Evolutionary conservation across 2,888 invertebrate genomes (phyloP), one percentile per base, ranked within the genome.

Genomic region (Protophormia terraenovae): DNA sequence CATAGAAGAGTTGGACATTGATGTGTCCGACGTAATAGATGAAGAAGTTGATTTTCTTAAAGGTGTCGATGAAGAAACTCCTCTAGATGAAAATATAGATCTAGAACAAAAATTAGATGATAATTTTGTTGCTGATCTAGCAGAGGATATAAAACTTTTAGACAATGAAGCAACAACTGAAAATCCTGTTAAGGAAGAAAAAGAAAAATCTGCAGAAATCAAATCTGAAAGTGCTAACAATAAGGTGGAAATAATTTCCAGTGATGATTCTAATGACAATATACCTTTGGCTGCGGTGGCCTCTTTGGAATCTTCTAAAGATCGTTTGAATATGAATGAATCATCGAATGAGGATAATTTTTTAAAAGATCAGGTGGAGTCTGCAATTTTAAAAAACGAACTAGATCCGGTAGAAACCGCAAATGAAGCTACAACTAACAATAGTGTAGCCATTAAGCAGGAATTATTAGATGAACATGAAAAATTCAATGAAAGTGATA

Each of bases 201-300:
- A 38, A 0, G 22, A 64, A 53, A 58, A 67, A 53, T 22, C 22
- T n/a, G 8, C n/a, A 10, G 35, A 55, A 22, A 29, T 16, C 1
- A 73, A 78, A 38, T 8, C 8, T 83, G 72, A 66, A 58, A 35
- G 10, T 24, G 64, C 0, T 3, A 12, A 6, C 12, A 82, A 53
- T 2, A 89, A 89, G 67, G 71, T 88, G 1, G 88, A 89, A 69
- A 87, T 87, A 5, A 89, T 89, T 8, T 92, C 91, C 22, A 92
- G 92, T 19, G 92, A 92, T 80, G 92, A 92, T 53, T 92, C 92
- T 0, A 92, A 91, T 72, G 92, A 92, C 67, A 92, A 92, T 55
- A 89, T 92, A 69, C 92, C 92, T 0, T 86, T 92, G 47, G 90
- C 91, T 32, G 86, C 89, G 14, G 90, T 90, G 6, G 91, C 90